Evolutionary conservation across 2,113 vertebrate species (phyloP), one percentile per base, ranked within the genome.

Genomic region (Phrynocephalus versicolor): DNA sequence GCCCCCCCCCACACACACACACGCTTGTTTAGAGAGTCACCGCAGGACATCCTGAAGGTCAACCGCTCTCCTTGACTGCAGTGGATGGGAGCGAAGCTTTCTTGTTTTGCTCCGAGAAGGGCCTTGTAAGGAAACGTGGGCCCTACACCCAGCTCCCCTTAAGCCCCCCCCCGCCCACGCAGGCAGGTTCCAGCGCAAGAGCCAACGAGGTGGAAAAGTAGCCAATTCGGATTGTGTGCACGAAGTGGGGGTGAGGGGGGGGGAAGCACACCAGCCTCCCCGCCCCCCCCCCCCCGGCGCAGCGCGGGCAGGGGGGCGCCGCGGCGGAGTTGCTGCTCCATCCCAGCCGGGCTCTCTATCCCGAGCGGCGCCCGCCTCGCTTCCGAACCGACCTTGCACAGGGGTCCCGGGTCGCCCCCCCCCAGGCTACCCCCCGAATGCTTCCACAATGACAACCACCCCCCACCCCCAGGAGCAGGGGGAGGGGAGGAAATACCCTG

Each of bases 31-130:
- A 60, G 3, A 19, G 21, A 23, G 5, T 6, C 23, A 90, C 87
- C 78, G 82, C 93, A 92, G 91, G 83, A 60, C 0, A 41, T n/a
- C 25, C 85, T 91, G 92, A 93, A 93, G 91, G 92, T 92, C 92
- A 92, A 23, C 85, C 13, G 0, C 55, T 3, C n/a, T 55, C 9
- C 37, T 55, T 51, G 37, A 58, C 33, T 72, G 21, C n/a, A 69
- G 23, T 35, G 23, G n/a, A 67, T 41, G 33, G 41, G 57, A 58
- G 15, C 35, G n/a, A 21, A 30, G 30, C 3, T 21, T 2, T 35
- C 7, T 60, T 25, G 39, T 27, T 67, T 15, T 30, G 72, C 37
- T 37, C 30, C 27, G 33, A 16, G 25, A n/a, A 7, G 15, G 15
- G n/a, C 37, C 72, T n/a, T 75, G 51, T 55, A 37, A 27, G 27